Conservation (phyloP, 2,888 invertebrate genomes). For the Lacanobia wlatinum region DNA sequence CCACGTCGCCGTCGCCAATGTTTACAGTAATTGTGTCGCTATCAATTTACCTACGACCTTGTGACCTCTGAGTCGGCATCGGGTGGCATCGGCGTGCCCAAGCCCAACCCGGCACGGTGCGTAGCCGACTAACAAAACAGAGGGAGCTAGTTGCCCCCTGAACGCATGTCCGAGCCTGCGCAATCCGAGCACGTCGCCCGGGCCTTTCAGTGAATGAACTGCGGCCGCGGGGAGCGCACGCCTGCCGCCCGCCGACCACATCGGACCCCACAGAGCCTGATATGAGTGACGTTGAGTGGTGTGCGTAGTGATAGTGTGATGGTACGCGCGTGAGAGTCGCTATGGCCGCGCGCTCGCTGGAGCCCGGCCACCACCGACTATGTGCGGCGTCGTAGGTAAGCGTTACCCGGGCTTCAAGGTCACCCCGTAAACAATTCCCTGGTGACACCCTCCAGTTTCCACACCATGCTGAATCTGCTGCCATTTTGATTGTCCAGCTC, state of each 20-base stretch:
- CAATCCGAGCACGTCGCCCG: constrained; percentile 79
- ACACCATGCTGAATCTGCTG: constrained; percentile 55
- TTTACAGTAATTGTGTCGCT: constrained; percentile 74
- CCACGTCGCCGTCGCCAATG: constrained; percentile 60
- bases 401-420: constrained; percentile 77
- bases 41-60: constrained; percentile 82
- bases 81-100: constrained; percentile 65
- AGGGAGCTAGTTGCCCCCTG: constrained; percentile 79
- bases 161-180: constrained; percentile 87
- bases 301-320: constrained; percentile 78
- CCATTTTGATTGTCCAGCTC: constrained; percentile 55
- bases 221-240: constrained; percentile 77
- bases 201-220: constrained; percentile 88
- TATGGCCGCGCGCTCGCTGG: constrained; percentile 85
- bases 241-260: constrained; percentile 63
- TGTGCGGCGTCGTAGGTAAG: constrained; percentile 87
- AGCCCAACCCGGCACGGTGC: constrained; percentile 80
- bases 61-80: constrained; percentile 85
- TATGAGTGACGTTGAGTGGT: constrained; percentile 82
- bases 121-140: constrained; percentile 79
- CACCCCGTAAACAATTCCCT: constrained; percentile 80
- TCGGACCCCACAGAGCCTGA: constrained; percentile 69
- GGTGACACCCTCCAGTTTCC: constrained; percentile 67
- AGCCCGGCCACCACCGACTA: constrained; percentile 85
- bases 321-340: constrained; percentile 80